These are phyloP conservation scores for Leucozona laternaria DNA, from an alignment of 2,888 invertebrate species.

Conservation along the genomic window DNA sequence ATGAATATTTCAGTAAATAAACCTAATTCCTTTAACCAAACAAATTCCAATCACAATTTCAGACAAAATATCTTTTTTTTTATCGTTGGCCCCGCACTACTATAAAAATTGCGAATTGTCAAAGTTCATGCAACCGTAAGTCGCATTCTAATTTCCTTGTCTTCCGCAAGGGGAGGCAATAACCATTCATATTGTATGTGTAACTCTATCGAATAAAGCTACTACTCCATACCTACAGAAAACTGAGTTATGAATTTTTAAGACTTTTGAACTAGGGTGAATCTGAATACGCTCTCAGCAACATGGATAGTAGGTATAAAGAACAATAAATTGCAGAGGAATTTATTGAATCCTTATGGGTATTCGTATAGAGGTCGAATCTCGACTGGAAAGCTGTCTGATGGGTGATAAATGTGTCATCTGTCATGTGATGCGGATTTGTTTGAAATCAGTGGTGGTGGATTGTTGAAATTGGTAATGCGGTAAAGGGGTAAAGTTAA, in stretches of 20 bases:
- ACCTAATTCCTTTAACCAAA: conserved; percentile 14
- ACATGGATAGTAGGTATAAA: background rate
- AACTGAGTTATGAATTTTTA: conserved; percentile 62
- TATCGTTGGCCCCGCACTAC: conserved; percentile 24
- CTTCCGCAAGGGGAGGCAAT: conserved; percentile 30
- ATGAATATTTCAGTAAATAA: conserved; percentile 55
- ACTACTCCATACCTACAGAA: background rate
- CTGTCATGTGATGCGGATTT: conserved; percentile 53
- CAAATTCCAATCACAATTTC: conserved; percentile 50
- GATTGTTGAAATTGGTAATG: conserved; percentile 3
- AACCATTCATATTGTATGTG: conserved; percentile 23
- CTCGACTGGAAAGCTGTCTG: background rate
- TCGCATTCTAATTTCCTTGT: conserved; percentile 61
- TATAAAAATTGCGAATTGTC: conserved; percentile 49
- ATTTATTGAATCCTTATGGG: conserved; percentile 42
- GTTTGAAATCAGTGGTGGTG: background rate
- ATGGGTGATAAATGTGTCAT: conserved; percentile 56
- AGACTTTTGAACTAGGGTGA: conserved; percentile 40
- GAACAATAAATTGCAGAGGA: conserved; percentile 53
- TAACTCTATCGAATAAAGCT: background rate
- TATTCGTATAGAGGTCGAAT: conserved; percentile 12
- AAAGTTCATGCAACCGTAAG: conserved; percentile 49
- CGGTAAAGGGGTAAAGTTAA: too few species aligned
- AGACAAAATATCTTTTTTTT: conserved; percentile 27
- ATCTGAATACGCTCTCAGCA: background rate